Conservation (phyloP, 2,113 vertebrate species). For the Myotis davidii region DNA sequence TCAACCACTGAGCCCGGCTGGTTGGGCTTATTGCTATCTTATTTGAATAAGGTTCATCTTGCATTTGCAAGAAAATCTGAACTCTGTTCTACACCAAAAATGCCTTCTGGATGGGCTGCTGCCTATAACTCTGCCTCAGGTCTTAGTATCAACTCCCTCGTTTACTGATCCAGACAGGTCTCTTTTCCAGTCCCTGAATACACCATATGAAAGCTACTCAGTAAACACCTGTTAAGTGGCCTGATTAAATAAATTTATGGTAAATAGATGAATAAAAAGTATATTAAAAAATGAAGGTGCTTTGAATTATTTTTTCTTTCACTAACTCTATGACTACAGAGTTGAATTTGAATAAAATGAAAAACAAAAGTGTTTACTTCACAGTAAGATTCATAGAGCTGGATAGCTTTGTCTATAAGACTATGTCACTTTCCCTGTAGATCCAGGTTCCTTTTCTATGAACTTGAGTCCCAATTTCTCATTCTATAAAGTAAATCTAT, state of each 20-base stretch:
- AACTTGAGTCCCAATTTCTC: slow-evolving; percentile 9
- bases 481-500: not conserved
- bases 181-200: not conserved
- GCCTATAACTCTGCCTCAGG: not conserved
- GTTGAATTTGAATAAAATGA: not conserved
- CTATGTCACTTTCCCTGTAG: not conserved
- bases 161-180: not conserved
- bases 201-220: not conserved
- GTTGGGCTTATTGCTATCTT: not conserved
- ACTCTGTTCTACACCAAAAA: not conserved
- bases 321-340: not conserved
- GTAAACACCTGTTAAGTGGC: not conserved
- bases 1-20: too few species aligned
- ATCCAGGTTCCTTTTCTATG: not conserved
- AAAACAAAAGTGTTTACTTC: not conserved
- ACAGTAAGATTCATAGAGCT: not conserved
- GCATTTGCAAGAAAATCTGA: not conserved
- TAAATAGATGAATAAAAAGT: not conserved
- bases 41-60: not conserved
- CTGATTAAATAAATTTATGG: not conserved
- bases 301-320: not conserved
- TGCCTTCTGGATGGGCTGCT: not conserved
- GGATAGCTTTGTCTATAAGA: not conserved
- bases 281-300: not conserved
- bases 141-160: not conserved